phyloP scores from a whole-genome alignment of 2,113 vertebrate genomes.

The Chionomys nivalis region DNA sequence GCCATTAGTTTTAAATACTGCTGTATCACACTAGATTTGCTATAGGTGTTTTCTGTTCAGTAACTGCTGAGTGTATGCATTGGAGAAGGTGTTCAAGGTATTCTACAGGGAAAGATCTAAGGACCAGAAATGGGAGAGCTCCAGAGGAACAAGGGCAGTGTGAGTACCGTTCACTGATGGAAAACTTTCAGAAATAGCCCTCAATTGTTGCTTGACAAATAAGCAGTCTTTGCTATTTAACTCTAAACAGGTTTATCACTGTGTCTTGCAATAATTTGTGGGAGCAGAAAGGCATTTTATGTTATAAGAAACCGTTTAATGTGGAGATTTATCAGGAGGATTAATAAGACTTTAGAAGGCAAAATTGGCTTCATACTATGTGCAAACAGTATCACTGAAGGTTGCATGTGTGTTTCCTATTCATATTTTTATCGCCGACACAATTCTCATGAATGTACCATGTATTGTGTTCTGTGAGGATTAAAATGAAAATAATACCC shows the following conservation, averaged over 20 bases:
- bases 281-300: neutral
- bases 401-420: neutral
- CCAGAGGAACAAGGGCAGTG: neutral
- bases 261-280: neutral
- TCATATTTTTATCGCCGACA: slow-evolving; percentile 1
- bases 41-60: neutral
- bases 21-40: neutral
- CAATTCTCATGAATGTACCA: neutral
- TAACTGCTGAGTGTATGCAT: neutral
- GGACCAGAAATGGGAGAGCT: neutral
- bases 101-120: neutral
- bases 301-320: neutral
- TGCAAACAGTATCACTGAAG: neutral
- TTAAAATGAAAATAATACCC: neutral
- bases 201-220: neutral
- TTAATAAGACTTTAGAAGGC: neutral
- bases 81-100: neutral
- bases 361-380: neutral
- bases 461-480: neutral
- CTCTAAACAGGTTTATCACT: neutral
- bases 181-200: neutral
- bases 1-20: neutral
- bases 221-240: neutral
- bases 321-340: neutral
- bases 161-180: too few relatives aligned